A percentile compares a stretch with the other conserved stretches of the same genome.
Conservation (phyloP, 2,113 vertebrate genomes). For the Panurus biarmicus region DNA sequence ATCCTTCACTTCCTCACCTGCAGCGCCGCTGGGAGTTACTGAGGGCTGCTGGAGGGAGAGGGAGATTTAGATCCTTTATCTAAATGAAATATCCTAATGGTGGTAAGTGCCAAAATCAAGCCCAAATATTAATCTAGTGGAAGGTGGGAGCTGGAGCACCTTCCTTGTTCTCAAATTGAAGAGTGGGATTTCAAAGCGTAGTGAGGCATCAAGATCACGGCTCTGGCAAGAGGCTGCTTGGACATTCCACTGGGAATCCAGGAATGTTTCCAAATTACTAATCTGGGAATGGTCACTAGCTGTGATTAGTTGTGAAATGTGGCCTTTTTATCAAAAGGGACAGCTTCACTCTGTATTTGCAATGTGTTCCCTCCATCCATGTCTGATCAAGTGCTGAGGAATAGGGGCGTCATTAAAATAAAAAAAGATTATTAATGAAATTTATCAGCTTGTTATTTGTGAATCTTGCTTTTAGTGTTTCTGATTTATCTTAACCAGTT, state of each 20-base stretch:
- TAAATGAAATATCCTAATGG: background rate
- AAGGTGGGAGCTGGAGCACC: background rate
- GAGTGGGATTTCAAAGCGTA: background rate
- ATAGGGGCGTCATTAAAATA: background rate
- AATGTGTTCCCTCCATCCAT: background rate
- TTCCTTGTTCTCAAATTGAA: background rate
- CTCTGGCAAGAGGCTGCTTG: background rate
- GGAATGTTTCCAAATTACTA: background rate
- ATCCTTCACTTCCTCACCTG: conserved; percentile 39
- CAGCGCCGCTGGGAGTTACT: background rate
- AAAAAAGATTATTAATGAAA: background rate
- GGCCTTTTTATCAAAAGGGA: background rate
- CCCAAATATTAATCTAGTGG: background rate
- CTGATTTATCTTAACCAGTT: background rate
- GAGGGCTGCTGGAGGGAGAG: conserved; percentile 13
- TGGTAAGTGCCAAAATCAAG: background rate
- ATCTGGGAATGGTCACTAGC: background rate
- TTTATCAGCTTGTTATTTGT: background rate
- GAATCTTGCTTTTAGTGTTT: background rate
- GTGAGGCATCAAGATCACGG: background rate
- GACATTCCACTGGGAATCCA: background rate
- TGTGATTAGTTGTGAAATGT: background rate
- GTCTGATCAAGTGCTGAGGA: background rate
- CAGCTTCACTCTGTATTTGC: background rate
- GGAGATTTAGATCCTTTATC: background rate